Percentiles rank a stretch among this genome's conserved stretches.
These are phyloP conservation scores for Buphagus erythrorhynchus DNA, from an alignment of 2,797 vertebrate species.

Conservation along the genomic window DNA sequence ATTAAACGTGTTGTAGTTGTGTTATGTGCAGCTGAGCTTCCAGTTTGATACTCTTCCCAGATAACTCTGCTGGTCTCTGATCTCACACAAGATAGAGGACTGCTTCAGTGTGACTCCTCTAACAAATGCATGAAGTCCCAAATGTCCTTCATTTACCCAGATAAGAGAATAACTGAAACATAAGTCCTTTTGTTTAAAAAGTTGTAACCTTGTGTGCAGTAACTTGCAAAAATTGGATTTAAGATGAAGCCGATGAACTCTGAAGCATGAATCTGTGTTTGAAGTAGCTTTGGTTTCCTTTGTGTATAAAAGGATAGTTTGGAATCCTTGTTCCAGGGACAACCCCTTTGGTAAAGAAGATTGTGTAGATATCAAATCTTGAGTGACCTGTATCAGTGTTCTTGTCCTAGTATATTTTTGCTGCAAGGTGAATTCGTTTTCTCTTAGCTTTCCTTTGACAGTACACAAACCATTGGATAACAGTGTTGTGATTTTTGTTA, in stretches of 20 bases:
- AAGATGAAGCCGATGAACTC: background rate
- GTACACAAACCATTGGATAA: background rate
- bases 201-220: background rate
- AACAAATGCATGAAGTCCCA: background rate
- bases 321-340: background rate
- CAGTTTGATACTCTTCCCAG: background rate
- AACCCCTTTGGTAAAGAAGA: background rate
- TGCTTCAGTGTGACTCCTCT: background rate
- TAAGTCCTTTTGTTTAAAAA: background rate
- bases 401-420: background rate
- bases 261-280: background rate
- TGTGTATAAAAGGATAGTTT: background rate
- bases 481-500: background rate
- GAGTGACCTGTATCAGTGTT: background rate
- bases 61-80: background rate
- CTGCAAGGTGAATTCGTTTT: background rate
- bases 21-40: background rate
- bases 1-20: background rate
- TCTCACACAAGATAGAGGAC: background rate
- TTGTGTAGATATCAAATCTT: background rate
- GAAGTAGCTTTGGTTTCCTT: background rate
- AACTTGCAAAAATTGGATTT: background rate
- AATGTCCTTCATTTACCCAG: background rate
- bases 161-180: background rate
- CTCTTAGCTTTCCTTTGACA: background rate